Conservation (phyloP, 30 jellyfish, hydroid and myxozoan species). For the Rhopilema esculentum region DNA sequence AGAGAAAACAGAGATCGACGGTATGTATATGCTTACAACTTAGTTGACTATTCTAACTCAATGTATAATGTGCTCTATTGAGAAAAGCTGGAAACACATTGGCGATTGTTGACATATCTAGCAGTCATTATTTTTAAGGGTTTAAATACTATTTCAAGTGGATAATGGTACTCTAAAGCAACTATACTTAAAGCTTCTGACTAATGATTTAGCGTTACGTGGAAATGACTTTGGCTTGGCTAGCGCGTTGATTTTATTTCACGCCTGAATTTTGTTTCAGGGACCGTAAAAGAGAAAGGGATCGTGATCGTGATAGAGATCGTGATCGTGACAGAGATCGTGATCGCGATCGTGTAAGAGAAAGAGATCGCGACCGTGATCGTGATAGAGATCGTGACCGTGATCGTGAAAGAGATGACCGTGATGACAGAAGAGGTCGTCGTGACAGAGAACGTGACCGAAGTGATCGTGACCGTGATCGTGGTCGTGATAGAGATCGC, state of each 20-base stretch:
- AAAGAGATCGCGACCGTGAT: constrained; percentile 20
- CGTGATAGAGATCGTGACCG: constrained; percentile 36
- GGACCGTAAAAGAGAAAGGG: constrained; percentile 66
- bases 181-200: too few species aligned
- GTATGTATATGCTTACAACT: background rate
- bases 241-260: background rate
- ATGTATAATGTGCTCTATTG: too few species aligned
- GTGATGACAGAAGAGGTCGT: constrained; percentile 5
- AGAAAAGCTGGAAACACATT: too few species aligned
- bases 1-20: constrained; percentile 70
- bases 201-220: too few species aligned
- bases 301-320: constrained; percentile 57
- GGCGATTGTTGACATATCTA: too few species aligned
- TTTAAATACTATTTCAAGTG: too few species aligned
- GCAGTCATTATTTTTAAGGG: too few species aligned
- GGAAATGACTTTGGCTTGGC: too few species aligned
- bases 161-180: too few species aligned
- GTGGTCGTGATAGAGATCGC: constrained; percentile 71
- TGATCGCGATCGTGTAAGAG: constrained; percentile 43
- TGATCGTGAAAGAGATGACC: constrained; percentile 52
- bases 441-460: constrained; percentile 75
- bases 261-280: background rate
- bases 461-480: constrained; percentile 71
- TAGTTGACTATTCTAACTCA: too few species aligned
- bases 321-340: constrained; percentile 71